Base-by-base conservation (phyloP, 2,888 invertebrate genomes). In the Physocephala rufipes region DNA sequence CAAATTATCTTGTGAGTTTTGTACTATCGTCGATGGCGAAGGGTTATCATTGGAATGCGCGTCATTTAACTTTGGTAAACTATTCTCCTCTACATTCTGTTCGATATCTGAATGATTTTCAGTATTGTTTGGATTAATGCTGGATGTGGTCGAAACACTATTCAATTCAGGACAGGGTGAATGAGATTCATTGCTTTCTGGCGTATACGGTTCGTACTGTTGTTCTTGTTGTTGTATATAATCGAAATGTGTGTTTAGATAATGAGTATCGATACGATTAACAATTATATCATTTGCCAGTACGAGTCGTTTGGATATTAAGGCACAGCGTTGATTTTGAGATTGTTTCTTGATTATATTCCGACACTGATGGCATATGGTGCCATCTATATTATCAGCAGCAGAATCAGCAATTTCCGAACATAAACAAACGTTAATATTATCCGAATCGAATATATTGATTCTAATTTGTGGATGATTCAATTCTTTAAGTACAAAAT, bases 141-240 rank as follows among this genome's bases (percentile, higher is more conserved):
- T 82, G 58, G 80, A 80, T 55, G 76, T 78, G 58, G 76, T 78
- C 47, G 75, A 77, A 26, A 74, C 77, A 71, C 77, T 78, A 28
- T 75, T 83, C 0, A 84, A 62, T 64, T 87, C 90, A 0, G 89
- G 87, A 73, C 88, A 88, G 0, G 93, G 93, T 59, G 92, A 91
- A 78, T 90, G 92, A 26, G 93, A 93, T 79, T 93, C 93, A 75
- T 90, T 88, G 83, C 93, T 93, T 80, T 94, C 94, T n/a, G 94
- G 94, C 0, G 94, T 94, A 79, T 94, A 94, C 0, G 94, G 93
- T 78, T 93, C 93, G 79, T 94, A 94, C 0, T 93, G 93, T 78
- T 93, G 93, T 67, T 76, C 76, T 28, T 74, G 77, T 45, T 78
- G 68, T 36, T 76, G 74, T 2, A 51, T 36, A 21, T 75, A 76